Evolutionary conservation across 2,113 vertebrate species (phyloP), one percentile per base, ranked within the genome.

Genomic region (Myotis brandtii): DNA sequence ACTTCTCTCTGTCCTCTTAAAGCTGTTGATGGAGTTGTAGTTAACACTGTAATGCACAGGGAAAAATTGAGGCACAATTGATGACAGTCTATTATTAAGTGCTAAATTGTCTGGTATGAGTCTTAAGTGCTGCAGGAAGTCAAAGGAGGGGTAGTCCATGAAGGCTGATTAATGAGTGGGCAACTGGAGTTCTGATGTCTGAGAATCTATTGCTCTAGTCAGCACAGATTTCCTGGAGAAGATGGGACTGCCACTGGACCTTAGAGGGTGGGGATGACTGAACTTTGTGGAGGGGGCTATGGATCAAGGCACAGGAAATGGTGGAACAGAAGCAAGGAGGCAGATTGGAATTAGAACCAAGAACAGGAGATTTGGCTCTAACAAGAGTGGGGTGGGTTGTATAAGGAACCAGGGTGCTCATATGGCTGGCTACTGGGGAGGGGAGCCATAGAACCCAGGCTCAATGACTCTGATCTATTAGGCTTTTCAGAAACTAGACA

Each of bases 71-170:
- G 77, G 69, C 86, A 72, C 37, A 56, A 67, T 75, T 86, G 79
- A 80, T 86, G 79, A 83, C 12, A 96, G 18, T 93, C 72, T 86
- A n/a, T 84, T 95, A 89, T 93, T 93, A 97, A 95, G 59, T 72
- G 34, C 52, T 89, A 75, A 95, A 69, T 83, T 92, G 17, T 81
- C 43, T 94, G 54, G 25, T 48, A 79, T 1, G 3, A 27, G 43
- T 9, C 56, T 82, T 87, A 82, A 89, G 83, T 91, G 62, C 67
- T 93, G 11, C 37, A 91, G 52, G n/a, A 91, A 91, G 76, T 21
- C 21, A 32, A 92, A 94, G n/a, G 20, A 96, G 40, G 86, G n/a
- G 16, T 40, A 80, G 27, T 86, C 54, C 86, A 4, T 85, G 64
- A 83, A 94, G 46, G n/a, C 30, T 95, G 67, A 91, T 69, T 88